Conservation (phyloP, 2,797 vertebrate genomes). For the Gambelia wislizenii region DNA sequence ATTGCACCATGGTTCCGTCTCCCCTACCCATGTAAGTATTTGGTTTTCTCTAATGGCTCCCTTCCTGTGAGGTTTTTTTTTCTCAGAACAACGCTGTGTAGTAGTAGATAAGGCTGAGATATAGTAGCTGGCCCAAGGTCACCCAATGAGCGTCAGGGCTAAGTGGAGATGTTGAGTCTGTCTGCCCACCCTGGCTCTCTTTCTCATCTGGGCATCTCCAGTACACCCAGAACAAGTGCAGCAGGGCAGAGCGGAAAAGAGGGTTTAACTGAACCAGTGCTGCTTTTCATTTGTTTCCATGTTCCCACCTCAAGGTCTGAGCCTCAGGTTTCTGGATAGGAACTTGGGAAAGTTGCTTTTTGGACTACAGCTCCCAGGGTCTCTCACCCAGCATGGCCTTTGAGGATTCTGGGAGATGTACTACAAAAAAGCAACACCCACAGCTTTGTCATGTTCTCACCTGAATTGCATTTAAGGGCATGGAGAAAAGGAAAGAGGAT, state of each 20-base stretch:
- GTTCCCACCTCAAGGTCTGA: neutral
- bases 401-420: neutral
- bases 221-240: neutral
- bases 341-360: neutral
- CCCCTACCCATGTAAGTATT: conserved; percentile 92
- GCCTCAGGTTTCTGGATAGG: neutral
- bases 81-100: neutral
- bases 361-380: too few relatives aligned
- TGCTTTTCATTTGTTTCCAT: neutral
- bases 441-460: neutral
- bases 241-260: too few relatives aligned
- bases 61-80: neutral
- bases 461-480: neutral
- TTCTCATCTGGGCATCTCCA: neutral
- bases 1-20: conserved; percentile 95
- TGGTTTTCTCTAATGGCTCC: neutral
- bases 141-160: neutral
- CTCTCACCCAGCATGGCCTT: too few relatives aligned
- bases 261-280: neutral
- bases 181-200: too few relatives aligned
- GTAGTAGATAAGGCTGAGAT: neutral
- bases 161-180: too few relatives aligned
- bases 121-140: too few relatives aligned
- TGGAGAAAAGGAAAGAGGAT: neutral
- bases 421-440: neutral